phyloP scores from a whole-genome alignment of 35 echinoderm and acorn worm genomes.

The Apostichopus parvimensis region DNA sequence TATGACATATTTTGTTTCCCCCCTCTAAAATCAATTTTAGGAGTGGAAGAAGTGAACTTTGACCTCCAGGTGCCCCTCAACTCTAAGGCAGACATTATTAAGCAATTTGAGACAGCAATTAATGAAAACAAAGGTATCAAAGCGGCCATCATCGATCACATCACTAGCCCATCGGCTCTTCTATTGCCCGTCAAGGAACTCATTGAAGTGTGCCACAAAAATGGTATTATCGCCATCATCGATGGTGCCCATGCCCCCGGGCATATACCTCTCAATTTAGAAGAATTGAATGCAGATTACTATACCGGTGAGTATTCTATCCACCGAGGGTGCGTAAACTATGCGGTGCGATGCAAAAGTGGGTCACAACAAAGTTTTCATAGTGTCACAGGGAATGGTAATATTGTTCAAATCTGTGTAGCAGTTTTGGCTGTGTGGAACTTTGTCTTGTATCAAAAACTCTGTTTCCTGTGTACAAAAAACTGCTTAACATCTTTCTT shows the following conservation, averaged over 20 bases:
- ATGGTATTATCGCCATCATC: conserved; percentile 38
- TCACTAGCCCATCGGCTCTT: conserved; percentile 28
- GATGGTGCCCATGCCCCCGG: conserved; percentile 69
- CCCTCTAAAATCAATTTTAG: conserved; percentile 3
- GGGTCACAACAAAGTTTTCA: too few relatives aligned
- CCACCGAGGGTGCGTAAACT: too few relatives aligned
- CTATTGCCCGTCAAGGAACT: conserved; percentile 35
- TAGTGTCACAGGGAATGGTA: too few relatives aligned
- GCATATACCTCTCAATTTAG: conserved; percentile 46
- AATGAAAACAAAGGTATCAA: conserved; percentile 53
- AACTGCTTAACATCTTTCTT: too few relatives aligned
- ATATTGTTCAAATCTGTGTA: too few relatives aligned
- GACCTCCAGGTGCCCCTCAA: conserved; percentile 37
- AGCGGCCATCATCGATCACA: conserved; percentile 59
- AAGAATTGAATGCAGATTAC: conserved; percentile 59
- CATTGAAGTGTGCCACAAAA: conserved; percentile 48
- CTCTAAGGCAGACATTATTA: conserved; percentile 32
- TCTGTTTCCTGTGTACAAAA: too few relatives aligned
- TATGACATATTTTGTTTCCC: neutral
- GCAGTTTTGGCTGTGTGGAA: too few relatives aligned
- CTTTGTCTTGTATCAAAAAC: too few relatives aligned
- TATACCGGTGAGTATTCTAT: conserved; percentile 50
- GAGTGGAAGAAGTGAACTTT: conserved; percentile 29
- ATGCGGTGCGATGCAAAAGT: too few relatives aligned
- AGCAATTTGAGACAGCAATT: conserved; percentile 14